Conservation (phyloP, 2,888 invertebrate species). For the Noctua janthina region DNA sequence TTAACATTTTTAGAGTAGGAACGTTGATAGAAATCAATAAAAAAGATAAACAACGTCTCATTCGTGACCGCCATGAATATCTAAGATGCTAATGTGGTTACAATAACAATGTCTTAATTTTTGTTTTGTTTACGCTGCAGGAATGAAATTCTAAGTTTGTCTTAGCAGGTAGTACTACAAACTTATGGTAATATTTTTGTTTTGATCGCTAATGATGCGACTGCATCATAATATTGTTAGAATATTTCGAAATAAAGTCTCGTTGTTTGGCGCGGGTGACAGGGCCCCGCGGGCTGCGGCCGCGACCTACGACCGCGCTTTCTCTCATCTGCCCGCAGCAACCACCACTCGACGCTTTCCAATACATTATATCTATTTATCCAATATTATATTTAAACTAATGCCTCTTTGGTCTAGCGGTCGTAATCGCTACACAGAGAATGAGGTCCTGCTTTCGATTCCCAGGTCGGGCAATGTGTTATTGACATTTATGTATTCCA, state of each 20-base stretch:
- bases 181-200: constrained; percentile 11
- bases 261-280: constrained; percentile 63
- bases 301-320: constrained; percentile 82
- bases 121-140: constrained; percentile 20
- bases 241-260: constrained; percentile 50
- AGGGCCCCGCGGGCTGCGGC: constrained; percentile 66
- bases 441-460: neutral
- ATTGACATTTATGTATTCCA: neutral
- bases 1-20: constrained; percentile 35
- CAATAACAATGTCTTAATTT: constrained; percentile 19
- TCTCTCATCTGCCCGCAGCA: constrained; percentile 76
- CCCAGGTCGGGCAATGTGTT: neutral
- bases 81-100: constrained; percentile 5
- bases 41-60: constrained; percentile 26
- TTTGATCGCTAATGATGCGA: constrained; percentile 20
- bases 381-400: neutral
- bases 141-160: neutral
- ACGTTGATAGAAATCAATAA: constrained; percentile 37
- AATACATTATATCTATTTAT: neutral
- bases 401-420: neutral
- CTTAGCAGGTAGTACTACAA: neutral
- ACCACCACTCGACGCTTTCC: constrained; percentile 53
- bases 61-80: constrained; percentile 33
- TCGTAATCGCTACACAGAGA: neutral
- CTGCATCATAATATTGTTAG: constrained; percentile 20